phyloP scores from a whole-genome alignment of 2,888 invertebrate genomes.

The Pheosia gnoma region DNA sequence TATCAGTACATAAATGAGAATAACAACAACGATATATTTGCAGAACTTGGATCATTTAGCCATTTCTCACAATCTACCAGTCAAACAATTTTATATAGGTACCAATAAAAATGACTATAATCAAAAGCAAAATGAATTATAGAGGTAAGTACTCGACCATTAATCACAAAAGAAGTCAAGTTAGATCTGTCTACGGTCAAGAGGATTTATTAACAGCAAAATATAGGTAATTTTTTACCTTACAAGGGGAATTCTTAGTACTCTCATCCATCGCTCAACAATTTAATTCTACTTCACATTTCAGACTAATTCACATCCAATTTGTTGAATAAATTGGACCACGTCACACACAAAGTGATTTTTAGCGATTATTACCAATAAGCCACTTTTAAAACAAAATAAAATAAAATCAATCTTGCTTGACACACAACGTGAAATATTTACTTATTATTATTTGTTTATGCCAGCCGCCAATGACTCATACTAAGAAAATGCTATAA shows the following conservation, averaged over 20 bases:
- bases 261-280: conserved; percentile 78
- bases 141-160: conserved; percentile 26
- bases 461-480: conserved; percentile 50
- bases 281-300: conserved; percentile 69
- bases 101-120: conserved; percentile 34
- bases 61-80: conserved; percentile 25
- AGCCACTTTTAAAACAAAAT: conserved; percentile 78
- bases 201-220: conserved; percentile 49
- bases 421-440: conserved; percentile 73
- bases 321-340: conserved; percentile 57
- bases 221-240: conserved; percentile 74
- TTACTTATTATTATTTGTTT: conserved; percentile 61
- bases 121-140: conserved; percentile 32
- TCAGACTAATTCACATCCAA: conserved; percentile 72
- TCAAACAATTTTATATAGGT: conserved; percentile 22
- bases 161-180: conserved; percentile 36
- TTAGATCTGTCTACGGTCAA: conserved; percentile 45
- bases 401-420: conserved; percentile 77
- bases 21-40: conserved; percentile 20
- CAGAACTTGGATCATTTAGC: conserved; percentile 22
- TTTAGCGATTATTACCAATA: conserved; percentile 77
- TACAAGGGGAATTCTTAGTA: conserved; percentile 78
- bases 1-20: conserved; percentile 11
- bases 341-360: conserved; percentile 73
- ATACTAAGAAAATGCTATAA: conserved; percentile 28